Percentiles rank a stretch among this genome's conserved stretches.
phyloP scores from a whole-genome alignment of 2,113 vertebrate species.

The Paraplagusia blochii region DNA sequence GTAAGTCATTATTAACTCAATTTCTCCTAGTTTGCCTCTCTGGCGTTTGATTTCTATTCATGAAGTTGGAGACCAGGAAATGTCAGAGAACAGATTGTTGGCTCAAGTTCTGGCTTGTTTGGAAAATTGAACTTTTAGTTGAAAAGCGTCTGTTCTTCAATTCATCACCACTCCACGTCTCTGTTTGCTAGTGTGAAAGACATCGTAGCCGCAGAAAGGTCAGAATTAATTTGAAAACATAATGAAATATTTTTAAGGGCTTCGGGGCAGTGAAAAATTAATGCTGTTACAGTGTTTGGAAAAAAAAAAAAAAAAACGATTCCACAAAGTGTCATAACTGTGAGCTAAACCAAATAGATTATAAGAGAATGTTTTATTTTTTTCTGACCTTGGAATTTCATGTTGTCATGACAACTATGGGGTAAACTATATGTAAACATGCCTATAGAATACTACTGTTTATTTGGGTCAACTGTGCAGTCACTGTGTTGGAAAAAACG shows the following conservation, averaged over 20 bases:
- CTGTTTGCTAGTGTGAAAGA: conserved; percentile 27
- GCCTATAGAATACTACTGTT: no score
- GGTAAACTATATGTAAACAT: no score
- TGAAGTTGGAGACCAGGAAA: not conserved
- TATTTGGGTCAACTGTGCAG: no score
- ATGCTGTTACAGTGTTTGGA: not conserved
- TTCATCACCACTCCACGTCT: conserved; percentile 7
- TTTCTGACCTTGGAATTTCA: no score
- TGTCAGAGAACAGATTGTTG: conserved; percentile 7
- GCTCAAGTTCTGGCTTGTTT: conserved; percentile 15
- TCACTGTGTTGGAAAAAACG: not conserved
- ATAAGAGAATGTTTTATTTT: no score
- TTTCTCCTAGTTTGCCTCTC: conserved; percentile 26
- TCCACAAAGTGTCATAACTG: conserved; percentile 1
- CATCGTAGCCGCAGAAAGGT: conserved; percentile 35
- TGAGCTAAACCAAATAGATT: not conserved
- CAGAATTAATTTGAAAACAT: conserved; percentile 39
- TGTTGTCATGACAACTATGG: no score
- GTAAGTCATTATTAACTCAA: conserved; percentile 22
- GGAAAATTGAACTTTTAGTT: conserved; percentile 19
- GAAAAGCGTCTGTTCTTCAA: conserved; percentile 13
- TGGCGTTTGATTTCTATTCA: conserved; percentile 4
- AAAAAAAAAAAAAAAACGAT: conserved; percentile 4
- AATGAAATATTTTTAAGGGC: conserved; percentile 38
- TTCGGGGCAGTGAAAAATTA: conserved; percentile 20